Base-by-base conservation (phyloP, 2,113 vertebrate species). In the Ctenodactylus gundi region DNA sequence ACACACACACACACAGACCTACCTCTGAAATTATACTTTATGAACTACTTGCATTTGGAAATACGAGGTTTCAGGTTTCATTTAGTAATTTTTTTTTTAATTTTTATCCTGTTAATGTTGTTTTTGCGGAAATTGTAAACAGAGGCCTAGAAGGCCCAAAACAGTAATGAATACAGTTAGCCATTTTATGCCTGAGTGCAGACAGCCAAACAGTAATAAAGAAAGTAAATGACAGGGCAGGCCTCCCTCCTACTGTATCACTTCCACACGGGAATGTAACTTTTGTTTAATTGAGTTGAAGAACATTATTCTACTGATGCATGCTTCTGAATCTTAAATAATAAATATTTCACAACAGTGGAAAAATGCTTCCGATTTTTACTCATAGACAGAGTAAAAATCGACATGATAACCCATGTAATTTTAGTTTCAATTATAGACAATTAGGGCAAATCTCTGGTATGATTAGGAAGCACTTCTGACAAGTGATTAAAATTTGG, bases 221-320 rank as follows among this genome's bases (percentile, higher is more conserved):
- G 64, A 49, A 92, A 92, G 64, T 49, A 41, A 90, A 55, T 76
- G 64, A 72, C 34, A 88, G 91, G 21, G 46, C 31, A 72, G 62
- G 68, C 57, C 90, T 55, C 82, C 72, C 44, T 23, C 49, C 73
- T 53, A 55, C 57, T 44, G 13, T 81, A 23, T 64, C 62, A 82
- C 85, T 96, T 93, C 72, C 82, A 90, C 65, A 44, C 68, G 53
- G 62, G 77, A 86, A 57, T 82, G 11, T 34, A 92, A 77, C 89
- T 92, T 95, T 96, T 76, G 18, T 85, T 90, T 96, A 94, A 94
- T 94, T 95, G 85, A 87, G 36, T 94, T 85, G 89, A 94, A 94
- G 6, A 31, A 86, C 85, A 91, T 94, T 95, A 93, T 96, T 90
- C 78, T 46, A 85, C 46, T 80, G 82, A 88, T 23, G 23, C 41